Percentiles rank a stretch among this genome's conserved stretches.
phyloP scores from a whole-genome alignment of 2,797 vertebrate species.

The Pyrrhura leucotis region DNA sequence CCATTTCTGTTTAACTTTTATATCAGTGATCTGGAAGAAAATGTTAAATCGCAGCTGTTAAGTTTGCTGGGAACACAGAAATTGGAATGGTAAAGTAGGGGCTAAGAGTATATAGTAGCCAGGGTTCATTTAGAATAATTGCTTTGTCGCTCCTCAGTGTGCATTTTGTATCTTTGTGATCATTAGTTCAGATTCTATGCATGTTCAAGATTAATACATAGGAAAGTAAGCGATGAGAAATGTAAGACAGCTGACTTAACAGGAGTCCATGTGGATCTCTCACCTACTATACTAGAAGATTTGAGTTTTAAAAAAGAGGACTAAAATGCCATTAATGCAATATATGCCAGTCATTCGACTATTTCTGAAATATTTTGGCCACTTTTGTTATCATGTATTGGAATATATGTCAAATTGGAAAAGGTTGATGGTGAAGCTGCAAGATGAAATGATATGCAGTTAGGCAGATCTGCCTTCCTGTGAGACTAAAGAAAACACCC shows the following conservation, averaged over 20 bases:
- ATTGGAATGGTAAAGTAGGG: not conserved
- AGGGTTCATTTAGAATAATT: not conserved
- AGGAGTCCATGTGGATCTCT: not conserved
- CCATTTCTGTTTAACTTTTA: not conserved
- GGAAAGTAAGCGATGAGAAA: not conserved
- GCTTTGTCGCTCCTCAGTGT: not conserved
- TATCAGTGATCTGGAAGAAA: not conserved
- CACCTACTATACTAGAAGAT: not conserved
- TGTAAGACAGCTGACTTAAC: not conserved
- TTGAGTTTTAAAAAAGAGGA: not conserved
- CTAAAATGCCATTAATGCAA: not conserved
- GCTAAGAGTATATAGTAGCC: not conserved
- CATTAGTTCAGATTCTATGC: not conserved
- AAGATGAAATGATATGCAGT: not conserved
- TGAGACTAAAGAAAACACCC: not conserved
- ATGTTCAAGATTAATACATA: not conserved
- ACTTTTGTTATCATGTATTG: not conserved
- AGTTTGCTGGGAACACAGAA: not conserved
- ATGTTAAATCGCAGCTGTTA: not conserved
- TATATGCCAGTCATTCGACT: not conserved
- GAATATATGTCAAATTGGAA: not conserved
- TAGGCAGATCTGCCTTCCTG: not conserved
- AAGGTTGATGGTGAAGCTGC: not conserved
- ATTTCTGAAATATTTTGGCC: not conserved
- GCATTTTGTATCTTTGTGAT: not conserved